Conservation (phyloP, 2,113 vertebrate genomes). For the Eolophus roseicapilla region DNA sequence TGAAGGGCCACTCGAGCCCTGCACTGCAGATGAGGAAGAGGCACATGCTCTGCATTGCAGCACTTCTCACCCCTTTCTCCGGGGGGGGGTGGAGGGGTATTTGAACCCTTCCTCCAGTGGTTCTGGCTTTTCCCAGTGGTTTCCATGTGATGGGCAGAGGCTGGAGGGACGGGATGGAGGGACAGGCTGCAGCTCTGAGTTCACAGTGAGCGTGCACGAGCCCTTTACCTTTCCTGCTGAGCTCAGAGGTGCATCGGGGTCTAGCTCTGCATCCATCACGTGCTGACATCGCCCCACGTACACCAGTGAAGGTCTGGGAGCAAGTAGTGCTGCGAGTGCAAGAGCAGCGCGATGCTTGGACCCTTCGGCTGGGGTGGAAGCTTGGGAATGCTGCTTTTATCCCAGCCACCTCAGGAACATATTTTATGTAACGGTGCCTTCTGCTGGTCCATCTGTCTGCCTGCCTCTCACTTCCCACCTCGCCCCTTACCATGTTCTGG, state of each 20-base stretch:
- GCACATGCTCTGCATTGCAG: not conserved
- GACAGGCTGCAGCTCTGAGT: not conserved
- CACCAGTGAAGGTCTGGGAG: not conserved
- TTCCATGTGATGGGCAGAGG: accelerated
- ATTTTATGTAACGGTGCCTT: constrained; percentile 35
- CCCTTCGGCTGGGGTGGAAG: not conserved
- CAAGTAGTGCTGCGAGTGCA: accelerated
- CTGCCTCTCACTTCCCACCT: constrained; percentile 27
- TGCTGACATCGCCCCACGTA: not conserved
- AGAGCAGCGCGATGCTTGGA: accelerated
- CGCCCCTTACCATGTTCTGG: not conserved
- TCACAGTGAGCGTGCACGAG: accelerated
- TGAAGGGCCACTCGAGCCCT: not conserved
- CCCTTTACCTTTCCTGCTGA: not conserved
- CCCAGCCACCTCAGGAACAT: not conserved
- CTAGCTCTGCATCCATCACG: accelerated
- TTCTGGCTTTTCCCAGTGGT: not conserved
- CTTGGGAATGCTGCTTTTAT: not conserved
- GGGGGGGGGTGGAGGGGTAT: too few relatives aligned
- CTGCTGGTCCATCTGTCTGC: constrained; percentile 54
- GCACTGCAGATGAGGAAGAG: not conserved
- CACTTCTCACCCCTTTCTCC: not conserved
- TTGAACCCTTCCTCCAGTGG: not conserved
- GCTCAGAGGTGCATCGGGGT: accelerated
- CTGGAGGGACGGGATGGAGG: not conserved